Base-by-base conservation (phyloP, 1,140 invertebrate species). In the Meloidogyne floridensis region DNA sequence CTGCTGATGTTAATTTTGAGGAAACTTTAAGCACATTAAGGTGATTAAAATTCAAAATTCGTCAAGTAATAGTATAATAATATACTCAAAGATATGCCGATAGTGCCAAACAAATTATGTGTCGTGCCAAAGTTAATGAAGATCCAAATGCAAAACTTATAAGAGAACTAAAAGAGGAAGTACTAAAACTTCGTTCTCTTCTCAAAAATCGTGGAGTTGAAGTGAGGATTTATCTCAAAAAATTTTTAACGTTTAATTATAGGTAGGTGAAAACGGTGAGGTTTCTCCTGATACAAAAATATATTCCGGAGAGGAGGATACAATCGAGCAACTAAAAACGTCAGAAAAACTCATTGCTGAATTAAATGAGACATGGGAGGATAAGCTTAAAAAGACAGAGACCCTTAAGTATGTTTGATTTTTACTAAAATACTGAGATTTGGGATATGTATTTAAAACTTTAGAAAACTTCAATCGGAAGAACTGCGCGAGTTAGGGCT, bases 401-500 rank as follows among this genome's bases (percentile, higher is more conserved):
- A 93, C 94, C 76, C 97, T 99, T 84, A 93, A 96, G 82, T 85
- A 72, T 5, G 11, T 77, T 75, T 81, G 13, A 32, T 32, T 32
- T 32, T 32, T 32, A 32, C 0, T 32, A 32, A 1, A 1, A 32
- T 32, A 32, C 32, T 32, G 1, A 32, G 32, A 79, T 47, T 8
- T 32, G 10, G 5, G 1, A 54, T 54, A 65, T 69, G 75, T 11
- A 15, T 18, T 70, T 71, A 11, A 32, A 32, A 32, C 3, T 81
- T 15, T 5, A 86, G 82, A 69, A 81, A 80, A 59, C 47, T 85
- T 13, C 81, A 86, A 59, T 97, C 99, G 91, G 96, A 96, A 0
- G 95, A 98, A 13, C 95, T 99, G 90, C 96, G 96, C 13, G 97
- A 99, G 92, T 98, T 99, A 96, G 98, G 97, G 47, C 95, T 99